A percentile compares a stretch with the other conserved stretches of the same genome.
Evolutionary conservation across 2,888 invertebrate species (phyloP).

Genomic region (Muschampia plurimacula): DNA sequence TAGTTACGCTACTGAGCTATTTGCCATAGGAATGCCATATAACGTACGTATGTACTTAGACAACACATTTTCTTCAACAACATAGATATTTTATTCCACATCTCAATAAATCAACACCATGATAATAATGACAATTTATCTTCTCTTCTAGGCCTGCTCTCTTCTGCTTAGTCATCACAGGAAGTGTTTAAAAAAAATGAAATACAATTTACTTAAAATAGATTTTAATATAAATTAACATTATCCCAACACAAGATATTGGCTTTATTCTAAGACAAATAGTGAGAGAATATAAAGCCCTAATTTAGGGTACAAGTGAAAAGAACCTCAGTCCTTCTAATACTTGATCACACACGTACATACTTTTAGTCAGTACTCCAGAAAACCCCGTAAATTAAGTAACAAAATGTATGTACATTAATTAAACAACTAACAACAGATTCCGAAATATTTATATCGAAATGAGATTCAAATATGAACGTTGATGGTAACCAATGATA

Average conservation of each 20-base stretch:
- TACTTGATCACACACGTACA: constrained; percentile 66
- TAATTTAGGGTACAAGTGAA: constrained; percentile 85
- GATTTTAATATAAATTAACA: constrained; percentile 84
- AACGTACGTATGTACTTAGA: no score
- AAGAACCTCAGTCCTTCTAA: constrained; percentile 84
- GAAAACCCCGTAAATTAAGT: constrained; percentile 46
- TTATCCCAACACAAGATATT: constrained; percentile 84
- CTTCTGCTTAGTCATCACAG: background rate
- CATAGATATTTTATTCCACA: no score
- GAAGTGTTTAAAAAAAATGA: constrained; percentile 38
- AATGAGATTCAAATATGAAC: constrained; percentile 19
- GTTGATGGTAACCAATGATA: background rate
- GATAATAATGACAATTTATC: no score
- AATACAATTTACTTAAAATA: constrained; percentile 67
- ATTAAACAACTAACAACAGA: constrained; percentile 23
- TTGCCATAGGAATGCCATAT: no score
- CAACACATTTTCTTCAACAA: no score
- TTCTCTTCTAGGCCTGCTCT: no score
- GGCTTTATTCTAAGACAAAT: constrained; percentile 72
- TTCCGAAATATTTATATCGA: constrained; percentile 29
- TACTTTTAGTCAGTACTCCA: constrained; percentile 29
- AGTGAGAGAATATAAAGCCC: constrained; percentile 81
- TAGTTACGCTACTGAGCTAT: no score
- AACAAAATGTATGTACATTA: constrained; percentile 44
- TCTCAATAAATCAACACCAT: no score